Conservation (phyloP, 1,140 invertebrate genomes). For the Drosophila ficusphila region DNA sequence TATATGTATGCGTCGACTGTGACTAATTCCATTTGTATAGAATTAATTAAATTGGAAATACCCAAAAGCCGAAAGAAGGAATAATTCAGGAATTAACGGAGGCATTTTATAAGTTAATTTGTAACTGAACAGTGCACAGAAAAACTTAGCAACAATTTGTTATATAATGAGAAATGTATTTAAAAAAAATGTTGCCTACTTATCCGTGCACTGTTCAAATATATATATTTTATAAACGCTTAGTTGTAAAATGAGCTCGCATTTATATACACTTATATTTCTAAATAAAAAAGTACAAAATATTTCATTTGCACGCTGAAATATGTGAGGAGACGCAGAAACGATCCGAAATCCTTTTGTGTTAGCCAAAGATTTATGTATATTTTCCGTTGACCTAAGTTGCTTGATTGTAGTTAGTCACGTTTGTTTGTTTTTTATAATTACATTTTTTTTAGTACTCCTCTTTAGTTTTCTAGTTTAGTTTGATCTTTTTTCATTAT, state of each 20-base stretch:
- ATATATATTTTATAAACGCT: constrained; percentile 10
- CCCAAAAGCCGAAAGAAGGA: not conserved
- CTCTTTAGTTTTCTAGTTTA: constrained; percentile 45
- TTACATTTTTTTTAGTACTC: constrained; percentile 33
- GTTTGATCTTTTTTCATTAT: constrained; percentile 57
- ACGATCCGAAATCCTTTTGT: constrained; percentile 1
- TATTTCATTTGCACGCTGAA: constrained; percentile 76
- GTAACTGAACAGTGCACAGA: constrained; percentile 5
- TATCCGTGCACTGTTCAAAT: constrained; percentile 5
- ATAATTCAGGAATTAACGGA: constrained; percentile 46
- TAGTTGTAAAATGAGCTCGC: constrained; percentile 17
- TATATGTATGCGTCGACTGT: constrained; percentile 70
- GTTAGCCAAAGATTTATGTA: constrained; percentile 25
- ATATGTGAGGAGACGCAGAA: constrained; percentile 51
- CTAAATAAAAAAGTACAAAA: constrained; percentile 5
- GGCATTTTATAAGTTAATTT: constrained; percentile 56
- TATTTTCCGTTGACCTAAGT: constrained; percentile 58
- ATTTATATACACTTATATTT: constrained; percentile 13
- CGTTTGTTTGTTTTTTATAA: constrained; percentile 51
- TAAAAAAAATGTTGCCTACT: constrained; percentile 17
- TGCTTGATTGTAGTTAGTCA: constrained; percentile 72
- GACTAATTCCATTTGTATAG: constrained; percentile 70
- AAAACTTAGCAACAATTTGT: not conserved
- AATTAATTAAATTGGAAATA: constrained; percentile 12
- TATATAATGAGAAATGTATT: not conserved